Conservation (phyloP, 2,113 vertebrate genomes). For the Poeciliopsis occidentalis region DNA sequence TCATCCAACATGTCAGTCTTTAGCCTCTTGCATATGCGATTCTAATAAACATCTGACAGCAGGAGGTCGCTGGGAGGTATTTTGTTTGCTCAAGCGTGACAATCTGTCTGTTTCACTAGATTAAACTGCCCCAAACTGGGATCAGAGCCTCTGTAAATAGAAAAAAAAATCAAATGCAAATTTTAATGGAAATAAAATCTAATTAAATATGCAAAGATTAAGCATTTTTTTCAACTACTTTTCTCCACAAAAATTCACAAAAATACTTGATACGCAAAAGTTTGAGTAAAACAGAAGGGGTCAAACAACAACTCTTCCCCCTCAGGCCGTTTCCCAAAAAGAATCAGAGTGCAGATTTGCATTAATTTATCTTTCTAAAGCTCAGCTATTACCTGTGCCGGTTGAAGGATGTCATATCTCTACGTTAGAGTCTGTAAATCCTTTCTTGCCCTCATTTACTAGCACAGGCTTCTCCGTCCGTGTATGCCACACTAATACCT, state of each 20-base stretch:
- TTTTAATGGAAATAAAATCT: not conserved
- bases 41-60: too few species aligned
- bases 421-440: constrained; percentile 86
- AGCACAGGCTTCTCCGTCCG: constrained; percentile 87
- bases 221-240: not conserved
- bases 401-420: constrained; percentile 81
- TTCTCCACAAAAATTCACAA: not conserved
- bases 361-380: constrained; percentile 57
- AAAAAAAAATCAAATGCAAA: not conserved
- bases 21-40: too few species aligned
- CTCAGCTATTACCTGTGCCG: constrained; percentile 66
- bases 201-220: not conserved
- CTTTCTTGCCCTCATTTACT: constrained; percentile 88
- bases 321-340: constrained; percentile 1
- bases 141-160: not conserved
- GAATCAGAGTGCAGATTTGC: constrained; percentile 15
- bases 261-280: not conserved
- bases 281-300: not conserved
- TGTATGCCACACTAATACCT: constrained; percentile 92
- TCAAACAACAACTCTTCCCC: not conserved
- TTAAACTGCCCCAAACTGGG: not conserved
- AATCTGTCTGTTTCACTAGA: not conserved
- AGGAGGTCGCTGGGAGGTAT: not conserved
- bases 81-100: not conserved
- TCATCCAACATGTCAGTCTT: not conserved